Evolutionary conservation across 2,888 invertebrate genomes (phyloP), one percentile per base, ranked within the genome.

Genomic region (Heliconius charithonia): DNA sequence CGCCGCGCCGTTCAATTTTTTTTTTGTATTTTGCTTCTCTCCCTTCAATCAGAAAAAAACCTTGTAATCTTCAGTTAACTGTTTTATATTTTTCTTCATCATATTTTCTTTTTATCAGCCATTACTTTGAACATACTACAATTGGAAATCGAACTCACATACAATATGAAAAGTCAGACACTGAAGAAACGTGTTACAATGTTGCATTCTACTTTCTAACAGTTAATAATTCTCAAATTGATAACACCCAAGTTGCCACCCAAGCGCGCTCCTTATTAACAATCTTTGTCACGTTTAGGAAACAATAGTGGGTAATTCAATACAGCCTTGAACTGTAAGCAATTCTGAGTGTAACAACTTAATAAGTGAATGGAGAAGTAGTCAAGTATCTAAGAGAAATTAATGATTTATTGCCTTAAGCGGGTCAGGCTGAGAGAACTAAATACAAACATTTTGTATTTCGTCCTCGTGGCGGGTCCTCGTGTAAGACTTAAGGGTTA

Each of bases 271-370:
- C 63, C 16, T 3, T 63, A 63, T 74, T 74, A 19, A 22, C 27
- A 63, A 74, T 63, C 63, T 62, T 62, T 74, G 41, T 63, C 63
- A 63, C 74, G 63, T 41, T 62, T 41, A 25, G 41, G 25, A 25
- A 37, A 66, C 66, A 75, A 75, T 45, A 75, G 75, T 51, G 75
- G 41, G 25, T 69, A 69, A 66, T 62, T 66, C 32, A 75, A 75
- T 75, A 22, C 66, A 75, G 45, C 75, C 75, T 75, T 75, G 65
- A 75, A 75, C 75, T 63, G 41, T 62, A 73, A 37, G 62, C 63
- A 63, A 74, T 62, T 74, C 62, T 22, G 59, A 63, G 12, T 63
- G 62, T 63, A 74, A 62, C 74, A 74, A 51, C 51, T 51, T 19
- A 51, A 51, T 19, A 51, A 63, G 74, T 63, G 32, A 59, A 59